Conservation (phyloP, 1,140 invertebrate genomes). For the Tetramorium parvispinum region DNA sequence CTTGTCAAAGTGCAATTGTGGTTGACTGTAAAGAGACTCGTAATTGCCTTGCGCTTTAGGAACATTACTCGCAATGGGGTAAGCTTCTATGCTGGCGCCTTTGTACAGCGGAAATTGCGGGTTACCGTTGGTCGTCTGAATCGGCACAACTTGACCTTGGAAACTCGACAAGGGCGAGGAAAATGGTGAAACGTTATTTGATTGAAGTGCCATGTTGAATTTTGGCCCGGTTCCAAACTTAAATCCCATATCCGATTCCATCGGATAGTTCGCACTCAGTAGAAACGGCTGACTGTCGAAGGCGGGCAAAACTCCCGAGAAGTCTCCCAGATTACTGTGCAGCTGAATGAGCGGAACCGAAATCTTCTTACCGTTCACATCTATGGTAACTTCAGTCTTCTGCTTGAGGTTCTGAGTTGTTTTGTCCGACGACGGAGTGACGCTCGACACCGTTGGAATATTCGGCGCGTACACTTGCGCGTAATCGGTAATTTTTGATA, state of each 20-base stretch:
- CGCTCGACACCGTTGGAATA: not conserved
- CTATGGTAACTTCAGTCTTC: slow-evolving; percentile 20
- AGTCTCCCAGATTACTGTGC: slow-evolving; percentile 60
- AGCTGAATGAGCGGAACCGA: slow-evolving; percentile 67
- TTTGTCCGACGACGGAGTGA: slow-evolving; percentile 2
- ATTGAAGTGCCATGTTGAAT: slow-evolving; percentile 38
- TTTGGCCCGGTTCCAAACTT: slow-evolving; percentile 61
- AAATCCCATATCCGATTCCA: slow-evolving; percentile 67
- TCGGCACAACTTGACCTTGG: slow-evolving; percentile 72
- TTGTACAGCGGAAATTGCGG: slow-evolving; percentile 76
- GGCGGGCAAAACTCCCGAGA: slow-evolving; percentile 55
- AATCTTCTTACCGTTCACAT: slow-evolving; percentile 62
- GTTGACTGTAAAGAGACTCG: slow-evolving; percentile 75
- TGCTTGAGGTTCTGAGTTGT: not conserved
- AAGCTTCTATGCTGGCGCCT: slow-evolving; percentile 64
- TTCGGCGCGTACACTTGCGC: not conserved
- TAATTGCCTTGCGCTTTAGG: slow-evolving; percentile 69
- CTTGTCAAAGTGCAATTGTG: slow-evolving; percentile 79
- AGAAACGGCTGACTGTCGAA: slow-evolving; percentile 72
- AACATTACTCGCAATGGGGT: slow-evolving; percentile 31
- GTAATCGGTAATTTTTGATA: not conserved
- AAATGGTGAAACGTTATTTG: slow-evolving; percentile 51
- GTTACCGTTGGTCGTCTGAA: slow-evolving; percentile 66
- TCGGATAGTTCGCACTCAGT: slow-evolving; percentile 69
- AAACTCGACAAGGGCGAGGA: slow-evolving; percentile 62